Base-by-base conservation (phyloP, 2,888 invertebrate genomes). In the Pasiphila rectangulata region DNA sequence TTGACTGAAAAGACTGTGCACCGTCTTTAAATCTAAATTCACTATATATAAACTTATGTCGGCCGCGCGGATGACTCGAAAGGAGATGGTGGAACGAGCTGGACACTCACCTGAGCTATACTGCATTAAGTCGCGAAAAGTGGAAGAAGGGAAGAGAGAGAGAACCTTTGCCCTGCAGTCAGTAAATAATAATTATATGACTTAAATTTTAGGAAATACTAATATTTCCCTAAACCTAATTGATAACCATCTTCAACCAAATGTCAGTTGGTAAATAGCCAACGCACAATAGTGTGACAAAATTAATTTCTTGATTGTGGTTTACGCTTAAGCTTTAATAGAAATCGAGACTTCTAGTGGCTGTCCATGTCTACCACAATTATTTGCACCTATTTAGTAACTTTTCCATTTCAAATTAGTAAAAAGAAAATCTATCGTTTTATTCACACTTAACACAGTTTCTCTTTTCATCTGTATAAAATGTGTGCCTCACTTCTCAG, bases 231-330 rank as follows among this genome's bases (percentile, higher is more conserved):
- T 27, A 12, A 12, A 2, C 2, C 13, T 6, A 27, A 1, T 6
- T 24, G 5, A 3, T 10, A 12, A 53, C 46, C 51, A 53, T 46
- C 30, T 40, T 7, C 6, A 13, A 13, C 7, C 10, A 44, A 43
- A 24, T 29, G 19, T 19, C 13, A 34, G 16, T 21, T 27, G 7
- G n/a, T n/a, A 12, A 30, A 10, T 9, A 20, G 7, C 15, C 27
- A 17, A 21, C 2, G 25, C 12, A 4, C n/a, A n/a, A n/a, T 25
- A n/a, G 16, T 32, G 47, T 29, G 42, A 34, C 9, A 20, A 32
- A 37, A 25, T 37, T 9, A 15, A 39, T 47, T 34, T 43, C 7
- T 34, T 19, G 27, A 27, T 43, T 43, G 27, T 34, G 37, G 37
- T 19, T 29, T 25, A 24, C 29, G 17, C 16, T 13, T 13, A 39